These are phyloP conservation scores for Drosophila paulistorum DNA, from an alignment of 1,140 invertebrate genomes.

Conservation along the genomic window DNA sequence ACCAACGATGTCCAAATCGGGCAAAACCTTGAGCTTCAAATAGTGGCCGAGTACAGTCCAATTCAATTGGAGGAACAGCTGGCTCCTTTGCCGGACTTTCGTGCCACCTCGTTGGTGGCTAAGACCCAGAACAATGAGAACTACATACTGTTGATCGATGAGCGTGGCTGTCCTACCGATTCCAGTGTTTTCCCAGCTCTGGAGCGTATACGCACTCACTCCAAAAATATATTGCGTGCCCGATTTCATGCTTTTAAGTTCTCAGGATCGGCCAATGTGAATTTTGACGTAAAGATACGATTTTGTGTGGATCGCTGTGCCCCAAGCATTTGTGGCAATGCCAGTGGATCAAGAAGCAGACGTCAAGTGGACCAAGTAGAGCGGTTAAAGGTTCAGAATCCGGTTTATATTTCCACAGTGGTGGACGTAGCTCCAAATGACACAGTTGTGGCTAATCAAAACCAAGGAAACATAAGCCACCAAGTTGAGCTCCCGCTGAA, in stretches of 20 bases:
- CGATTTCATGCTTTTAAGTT: slow-evolving; percentile 85
- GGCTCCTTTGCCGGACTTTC: slow-evolving; percentile 70
- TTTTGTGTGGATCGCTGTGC: slow-evolving; percentile 83
- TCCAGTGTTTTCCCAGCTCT: slow-evolving; percentile 83
- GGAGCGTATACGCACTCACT: slow-evolving; percentile 68
- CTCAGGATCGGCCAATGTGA: slow-evolving; percentile 82
- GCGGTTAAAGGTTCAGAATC: slow-evolving; percentile 64
- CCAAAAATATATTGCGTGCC: slow-evolving; percentile 72
- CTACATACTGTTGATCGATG: slow-evolving; percentile 85
- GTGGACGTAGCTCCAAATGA: slow-evolving; percentile 51
- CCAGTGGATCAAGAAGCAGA: slow-evolving; percentile 40
- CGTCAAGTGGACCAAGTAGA: slow-evolving; percentile 36
- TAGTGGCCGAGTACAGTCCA: slow-evolving; percentile 66
- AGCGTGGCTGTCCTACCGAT: slow-evolving; percentile 86
- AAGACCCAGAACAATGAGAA: slow-evolving; percentile 83
- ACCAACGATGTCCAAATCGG: slow-evolving; percentile 80
- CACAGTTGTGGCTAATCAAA: neutral
- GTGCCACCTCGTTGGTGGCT: slow-evolving; percentile 78
- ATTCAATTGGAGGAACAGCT: slow-evolving; percentile 57
- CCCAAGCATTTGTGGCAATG: slow-evolving; percentile 62
- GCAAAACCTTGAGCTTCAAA: slow-evolving; percentile 75
- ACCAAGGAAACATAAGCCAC: slow-evolving; percentile 36
- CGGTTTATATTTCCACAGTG: slow-evolving; percentile 72
- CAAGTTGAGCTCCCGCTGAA: slow-evolving; percentile 82
- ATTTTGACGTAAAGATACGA: slow-evolving; percentile 84